Conservation (phyloP, 2,797 vertebrate genomes). For the Lutjanus argentimaculatus region DNA sequence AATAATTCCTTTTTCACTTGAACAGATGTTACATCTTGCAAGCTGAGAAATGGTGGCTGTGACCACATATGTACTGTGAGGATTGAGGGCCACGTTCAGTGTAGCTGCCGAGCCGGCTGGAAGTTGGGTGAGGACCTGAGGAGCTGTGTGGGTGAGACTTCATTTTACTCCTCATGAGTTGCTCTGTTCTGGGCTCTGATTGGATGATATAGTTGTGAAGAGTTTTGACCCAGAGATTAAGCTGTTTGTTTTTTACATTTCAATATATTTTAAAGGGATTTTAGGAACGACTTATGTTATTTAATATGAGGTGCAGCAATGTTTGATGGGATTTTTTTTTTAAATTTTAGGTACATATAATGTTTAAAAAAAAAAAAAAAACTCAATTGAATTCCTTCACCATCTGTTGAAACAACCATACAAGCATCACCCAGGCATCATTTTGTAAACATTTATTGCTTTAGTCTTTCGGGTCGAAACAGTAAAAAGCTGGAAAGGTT, state of each 20-base stretch:
- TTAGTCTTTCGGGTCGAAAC: constrained; percentile 1
- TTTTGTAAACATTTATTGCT: constrained; percentile 9
- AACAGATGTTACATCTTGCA: constrained; percentile 86
- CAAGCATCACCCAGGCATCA: neutral
- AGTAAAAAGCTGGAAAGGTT: neutral
- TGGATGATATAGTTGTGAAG: neutral
- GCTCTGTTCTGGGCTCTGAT: neutral
- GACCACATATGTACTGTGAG: constrained; percentile 80
- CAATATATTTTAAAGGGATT: neutral
- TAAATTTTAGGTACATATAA: neutral
- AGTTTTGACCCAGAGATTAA: neutral
- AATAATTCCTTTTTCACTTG: neutral
- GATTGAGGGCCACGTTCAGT: constrained; percentile 78
- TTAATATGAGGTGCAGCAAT: neutral
- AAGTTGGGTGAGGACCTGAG: constrained; percentile 77
- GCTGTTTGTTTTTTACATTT: neutral
- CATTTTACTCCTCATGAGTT: neutral
- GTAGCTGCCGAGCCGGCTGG: constrained; percentile 86
- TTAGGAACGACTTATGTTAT: neutral
- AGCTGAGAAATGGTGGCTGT: constrained; percentile 86
- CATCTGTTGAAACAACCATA: neutral
- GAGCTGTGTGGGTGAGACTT: constrained; percentile 83
- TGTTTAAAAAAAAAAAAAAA: neutral
- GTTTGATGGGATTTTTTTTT: neutral
- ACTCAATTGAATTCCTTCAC: neutral